phyloP scores from a whole-genome alignment of 2,888 invertebrate genomes.

The Mechanitis messenoides region DNA sequence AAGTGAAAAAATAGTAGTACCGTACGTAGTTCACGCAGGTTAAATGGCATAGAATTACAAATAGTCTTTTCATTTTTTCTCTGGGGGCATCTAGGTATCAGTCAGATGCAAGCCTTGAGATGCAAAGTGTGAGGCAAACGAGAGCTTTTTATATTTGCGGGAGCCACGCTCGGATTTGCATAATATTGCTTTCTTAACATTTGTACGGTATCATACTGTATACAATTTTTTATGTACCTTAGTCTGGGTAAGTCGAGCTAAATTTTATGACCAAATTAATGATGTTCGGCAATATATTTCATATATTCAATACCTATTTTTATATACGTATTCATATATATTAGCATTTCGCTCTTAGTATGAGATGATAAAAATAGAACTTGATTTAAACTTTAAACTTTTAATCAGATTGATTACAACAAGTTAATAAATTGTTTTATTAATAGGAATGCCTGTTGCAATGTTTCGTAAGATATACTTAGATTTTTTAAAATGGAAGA shows the following conservation, averaged over 20 bases:
- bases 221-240: constrained; percentile 20
- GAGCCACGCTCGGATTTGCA: constrained; percentile 71
- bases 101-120: constrained; percentile 73
- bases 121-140: constrained; percentile 70
- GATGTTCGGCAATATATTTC: background rate
- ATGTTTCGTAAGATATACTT: too few species aligned
- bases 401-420: too few species aligned
- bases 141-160: constrained; percentile 74
- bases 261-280: background rate
- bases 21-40: constrained; percentile 46
- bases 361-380: too few species aligned
- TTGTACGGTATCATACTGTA: constrained; percentile 50
- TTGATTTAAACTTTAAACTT: too few species aligned
- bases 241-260: constrained; percentile 2
- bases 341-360: too few species aligned
- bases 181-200: constrained; percentile 77
- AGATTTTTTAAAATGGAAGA: too few species aligned
- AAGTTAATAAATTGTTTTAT: too few species aligned
- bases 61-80: constrained; percentile 72
- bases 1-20: constrained; percentile 19
- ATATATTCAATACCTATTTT: too few species aligned
- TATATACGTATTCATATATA: too few species aligned
- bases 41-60: constrained; percentile 72
- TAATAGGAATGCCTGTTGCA: too few species aligned
- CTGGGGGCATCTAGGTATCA: constrained; percentile 67